Evolutionary conservation across 1,140 invertebrate genomes (phyloP), one percentile per base, ranked within the genome.

Genomic region (Zaprionus ornatus): DNA sequence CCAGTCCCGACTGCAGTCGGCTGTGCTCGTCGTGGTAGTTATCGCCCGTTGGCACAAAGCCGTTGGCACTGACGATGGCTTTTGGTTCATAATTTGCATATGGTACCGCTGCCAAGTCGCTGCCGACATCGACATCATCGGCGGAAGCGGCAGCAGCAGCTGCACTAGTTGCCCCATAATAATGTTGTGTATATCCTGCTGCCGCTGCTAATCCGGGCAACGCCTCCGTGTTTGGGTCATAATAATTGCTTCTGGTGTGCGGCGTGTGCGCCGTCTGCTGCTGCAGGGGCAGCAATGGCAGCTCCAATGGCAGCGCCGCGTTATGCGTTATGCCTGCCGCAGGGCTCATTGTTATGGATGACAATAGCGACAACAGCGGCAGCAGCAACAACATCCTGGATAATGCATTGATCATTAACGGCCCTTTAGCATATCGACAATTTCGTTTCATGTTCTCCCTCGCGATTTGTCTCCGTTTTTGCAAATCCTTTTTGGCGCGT

Each of bases 31-130:
- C 54, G 74, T 65, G 32, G 60, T 56, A 40, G 32, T 59, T 65
- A 67, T 50, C 48, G 52, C 70, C 79, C 61, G 77, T 74, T 66
- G 82, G 82, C 66, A 79, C 64, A 74, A 84, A 84, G 69, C 79
- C 82, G 55, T 10, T 55, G 57, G 67, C 66, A 66, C 42, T 64
- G 29, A 29, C 15, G 6, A 45, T 45, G 63, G 40, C 71, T 45
- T 84, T 80, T 59, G 79, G 81, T 57, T 64, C 81, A 85, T 90
- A 90, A 90, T 90, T 90, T 90, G 86, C 85, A 90, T 90, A 90
- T 90, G 85, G 48, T 54, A 55, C 37, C 29, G 61, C 63, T 75
- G 85, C 82, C 82, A 85, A 82, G 72, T 90, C 86, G 70, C 45
- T n/a, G 60, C 74, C 71, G 35, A 56, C 64, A 48, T 17, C 55